Evolutionary conservation across 2,888 invertebrate genomes (phyloP), one percentile per base, ranked within the genome.

Genomic region (Acleris sparsana): DNA sequence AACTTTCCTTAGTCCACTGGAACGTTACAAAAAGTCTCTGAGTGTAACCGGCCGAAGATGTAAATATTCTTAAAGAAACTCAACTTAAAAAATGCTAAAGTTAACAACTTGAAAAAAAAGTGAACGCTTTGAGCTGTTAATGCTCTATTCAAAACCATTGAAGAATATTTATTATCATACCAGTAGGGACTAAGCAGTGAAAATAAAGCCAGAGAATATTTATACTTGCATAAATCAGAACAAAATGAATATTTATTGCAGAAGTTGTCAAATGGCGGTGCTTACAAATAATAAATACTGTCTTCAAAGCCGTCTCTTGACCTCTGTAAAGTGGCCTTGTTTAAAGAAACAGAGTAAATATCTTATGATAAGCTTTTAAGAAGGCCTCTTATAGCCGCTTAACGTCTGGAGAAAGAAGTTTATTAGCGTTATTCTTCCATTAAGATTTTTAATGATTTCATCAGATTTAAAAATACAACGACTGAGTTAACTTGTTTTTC

Each of bases 301-400:
- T 17, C 56, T 22, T 18, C n/a, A 44, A 16, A 51, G 29, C 29
- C 9, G 25, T 62, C 55, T 3, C 33, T 29, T 29, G 60, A 70
- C 61, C 39, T 72, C 58, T 55, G 16, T 25, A n/a, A 20, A 57
- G 44, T 60, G 58, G 56, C 46, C 44, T 61, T 68, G 29, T 71
- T 71, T 65, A 65, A 66, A 70, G 49, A 51, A 44, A 46, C 49
- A 64, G 63, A 68, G 63, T 58, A 71, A 76, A 73, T 70, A 65
- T 63, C 64, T 61, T 58, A 61, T 59, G 69, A 68, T 74, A 70
- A 73, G 71, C 70, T 62, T 57, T 66, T 71, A 69, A 70, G 71
- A 61, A 70, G 43, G 60, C 58, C 59, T 53, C 48, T 22, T 17
- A 48, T 53, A 53, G 46, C 53, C 20, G 7, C 52, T 55, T 9